These are phyloP conservation scores for Dyspetes luteomarginatus DNA, from an alignment of 2,888 invertebrate genomes.

Conservation along the genomic window DNA sequence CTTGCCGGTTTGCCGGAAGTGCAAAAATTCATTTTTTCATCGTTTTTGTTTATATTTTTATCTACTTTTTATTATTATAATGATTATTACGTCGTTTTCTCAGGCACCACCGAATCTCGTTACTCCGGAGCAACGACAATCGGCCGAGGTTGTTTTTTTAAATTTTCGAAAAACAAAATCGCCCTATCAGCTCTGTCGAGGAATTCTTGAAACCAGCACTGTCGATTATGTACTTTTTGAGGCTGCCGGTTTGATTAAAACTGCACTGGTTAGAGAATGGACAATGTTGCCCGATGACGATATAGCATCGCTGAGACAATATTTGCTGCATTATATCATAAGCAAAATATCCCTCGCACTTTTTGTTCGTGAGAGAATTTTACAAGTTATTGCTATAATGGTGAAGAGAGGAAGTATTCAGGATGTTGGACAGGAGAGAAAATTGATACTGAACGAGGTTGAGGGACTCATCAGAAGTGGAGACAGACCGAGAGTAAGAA, in stretches of 20 bases:
- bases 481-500: constrained; percentile 86
- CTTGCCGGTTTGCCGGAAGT: not conserved
- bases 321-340: constrained; percentile 91
- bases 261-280: constrained; percentile 94
- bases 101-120: constrained; percentile 93
- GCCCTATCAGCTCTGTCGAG: constrained; percentile 92
- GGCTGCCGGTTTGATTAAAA: constrained; percentile 92
- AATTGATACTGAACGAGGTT: constrained; percentile 89
- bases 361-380: constrained; percentile 90
- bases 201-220: constrained; percentile 89
- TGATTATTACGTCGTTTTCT: constrained; percentile 67
- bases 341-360: constrained; percentile 87
- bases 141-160: constrained; percentile 92
- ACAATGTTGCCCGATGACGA: constrained; percentile 88
- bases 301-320: constrained; percentile 89
- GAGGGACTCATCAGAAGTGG: constrained; percentile 90
- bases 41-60: not conserved
- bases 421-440: constrained; percentile 88
- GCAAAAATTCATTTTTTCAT: not conserved
- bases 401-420: constrained; percentile 93
- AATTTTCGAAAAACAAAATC: constrained; percentile 92
- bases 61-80: constrained; percentile 18
- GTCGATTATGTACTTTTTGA: constrained; percentile 94
- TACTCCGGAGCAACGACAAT: constrained; percentile 90
- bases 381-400: constrained; percentile 93